Percentiles rank a stretch among this genome's conserved stretches.
These are phyloP conservation scores for Diplodus puntazzo DNA, from an alignment of 2,797 vertebrate genomes.

Conservation along the genomic window DNA sequence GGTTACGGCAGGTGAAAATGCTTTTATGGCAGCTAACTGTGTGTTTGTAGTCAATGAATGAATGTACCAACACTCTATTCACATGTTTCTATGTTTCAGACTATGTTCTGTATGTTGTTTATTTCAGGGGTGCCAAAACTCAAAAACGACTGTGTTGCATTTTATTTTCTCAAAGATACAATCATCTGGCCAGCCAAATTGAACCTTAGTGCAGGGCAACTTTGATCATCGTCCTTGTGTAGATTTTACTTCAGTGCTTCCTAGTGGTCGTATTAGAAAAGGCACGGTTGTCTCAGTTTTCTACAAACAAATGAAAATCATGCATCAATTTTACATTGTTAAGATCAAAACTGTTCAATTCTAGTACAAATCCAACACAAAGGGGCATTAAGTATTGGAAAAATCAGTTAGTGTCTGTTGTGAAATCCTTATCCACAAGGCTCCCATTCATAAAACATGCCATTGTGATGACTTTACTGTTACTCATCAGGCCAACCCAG, in stretches of 20 bases:
- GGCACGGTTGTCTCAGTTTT: neutral
- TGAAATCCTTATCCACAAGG: neutral
- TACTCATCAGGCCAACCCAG: constrained; percentile 62
- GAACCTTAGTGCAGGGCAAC: no score
- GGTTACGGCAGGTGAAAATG: neutral
- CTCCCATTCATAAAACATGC: neutral
- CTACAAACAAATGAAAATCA: neutral
- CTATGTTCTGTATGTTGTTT: no score
- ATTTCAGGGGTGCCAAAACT: no score
- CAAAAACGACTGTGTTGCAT: no score
- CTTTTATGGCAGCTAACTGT: neutral
- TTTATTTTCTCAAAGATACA: no score
- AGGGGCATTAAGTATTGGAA: no score
- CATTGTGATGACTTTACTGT: neutral
- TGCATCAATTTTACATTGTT: neutral
- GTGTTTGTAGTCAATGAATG: neutral
- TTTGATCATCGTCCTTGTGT: no score
- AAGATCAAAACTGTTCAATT: neutral
- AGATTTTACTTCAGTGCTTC: neutral
- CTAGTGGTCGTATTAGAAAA: constrained; percentile 4
- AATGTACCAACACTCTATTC: no score
- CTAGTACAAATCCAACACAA: neutral
- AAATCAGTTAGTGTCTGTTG: neutral
- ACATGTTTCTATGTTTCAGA: no score
- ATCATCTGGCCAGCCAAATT: no score